phyloP scores from a whole-genome alignment of 2,888 invertebrate genomes.

The Cerastoderma edule region DNA sequence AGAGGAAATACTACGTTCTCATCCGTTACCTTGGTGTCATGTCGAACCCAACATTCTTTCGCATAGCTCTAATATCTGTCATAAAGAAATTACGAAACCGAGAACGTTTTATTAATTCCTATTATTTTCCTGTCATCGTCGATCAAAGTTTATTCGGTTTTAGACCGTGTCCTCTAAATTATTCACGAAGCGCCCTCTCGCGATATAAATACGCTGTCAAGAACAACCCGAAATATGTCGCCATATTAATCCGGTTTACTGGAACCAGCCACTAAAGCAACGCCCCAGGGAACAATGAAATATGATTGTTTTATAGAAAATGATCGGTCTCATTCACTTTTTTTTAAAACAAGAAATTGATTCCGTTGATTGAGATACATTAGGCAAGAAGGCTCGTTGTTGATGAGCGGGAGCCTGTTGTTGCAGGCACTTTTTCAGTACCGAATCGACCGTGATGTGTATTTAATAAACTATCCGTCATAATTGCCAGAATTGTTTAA shows the following conservation, averaged over 20 bases:
- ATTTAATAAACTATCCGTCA: too few species aligned
- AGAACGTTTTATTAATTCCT: slow-evolving; percentile 25
- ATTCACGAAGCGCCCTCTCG: slow-evolving; percentile 16
- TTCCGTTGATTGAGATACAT: slow-evolving; percentile 14
- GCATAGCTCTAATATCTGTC: too few species aligned
- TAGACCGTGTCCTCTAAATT: slow-evolving; percentile 21
- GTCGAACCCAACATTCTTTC: too few species aligned
- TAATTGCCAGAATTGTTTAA: too few species aligned
- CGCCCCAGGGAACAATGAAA: slow-evolving; percentile 17
- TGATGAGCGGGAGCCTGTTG: too few species aligned
- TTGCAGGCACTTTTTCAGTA: too few species aligned
- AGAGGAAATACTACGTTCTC: too few species aligned
- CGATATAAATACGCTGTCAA: slow-evolving; percentile 19
- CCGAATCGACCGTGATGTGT: too few species aligned
- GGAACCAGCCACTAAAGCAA: slow-evolving; percentile 3
- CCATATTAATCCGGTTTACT: slow-evolving; percentile 12
- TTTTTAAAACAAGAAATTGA: slow-evolving; percentile 18
- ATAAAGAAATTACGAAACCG: slow-evolving; percentile 2
- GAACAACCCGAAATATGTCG: slow-evolving; percentile 7
- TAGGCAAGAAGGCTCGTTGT: too few species aligned
- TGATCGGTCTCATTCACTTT: slow-evolving; percentile 21
- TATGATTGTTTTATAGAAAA: slow-evolving; percentile 24
- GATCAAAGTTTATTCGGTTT: slow-evolving; percentile 22
- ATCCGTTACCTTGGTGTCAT: too few species aligned
- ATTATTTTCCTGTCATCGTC: slow-evolving; percentile 19